A percentile compares a stretch with the other conserved stretches of the same genome.
Evolutionary conservation across 1,140 invertebrate genomes (phyloP).

Genomic region (Drosophila bocki): DNA sequence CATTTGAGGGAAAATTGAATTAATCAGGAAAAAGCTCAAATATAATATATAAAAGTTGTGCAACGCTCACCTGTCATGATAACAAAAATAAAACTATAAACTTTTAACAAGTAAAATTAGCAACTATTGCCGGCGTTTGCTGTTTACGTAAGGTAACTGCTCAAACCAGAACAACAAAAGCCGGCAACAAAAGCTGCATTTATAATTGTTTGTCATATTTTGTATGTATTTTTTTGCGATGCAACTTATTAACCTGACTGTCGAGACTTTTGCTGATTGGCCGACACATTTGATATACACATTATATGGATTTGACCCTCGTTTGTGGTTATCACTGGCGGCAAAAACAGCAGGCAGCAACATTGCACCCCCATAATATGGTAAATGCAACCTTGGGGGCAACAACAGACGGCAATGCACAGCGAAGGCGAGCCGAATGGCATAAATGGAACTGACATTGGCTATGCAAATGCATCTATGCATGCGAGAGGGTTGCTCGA

Average conservation of each 20-base stretch:
- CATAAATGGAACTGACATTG: conserved; percentile 71
- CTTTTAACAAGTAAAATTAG: conserved; percentile 52
- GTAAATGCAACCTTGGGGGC: conserved; percentile 66
- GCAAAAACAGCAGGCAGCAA: conserved; percentile 43
- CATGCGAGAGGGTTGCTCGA: conserved; percentile 45
- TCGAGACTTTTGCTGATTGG: conserved; percentile 2
- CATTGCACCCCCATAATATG: conserved; percentile 73
- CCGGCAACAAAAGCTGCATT: conserved; percentile 23
- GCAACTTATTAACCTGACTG: conserved; percentile 19
- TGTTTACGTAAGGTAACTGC: conserved; percentile 47
- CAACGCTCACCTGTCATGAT: conserved; percentile 46
- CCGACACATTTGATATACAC: conserved; percentile 12
- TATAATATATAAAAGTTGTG: conserved; percentile 15
- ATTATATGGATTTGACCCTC: conserved; percentile 25
- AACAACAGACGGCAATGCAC: conserved; percentile 50
- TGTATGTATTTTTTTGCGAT: conserved; percentile 8
- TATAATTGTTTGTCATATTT: conserved; percentile 49
- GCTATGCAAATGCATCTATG: conserved; percentile 62
- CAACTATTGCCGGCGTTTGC: conserved; percentile 49
- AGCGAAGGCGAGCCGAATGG: conserved; percentile 60
- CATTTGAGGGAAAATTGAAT: neutral
- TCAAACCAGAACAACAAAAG: conserved; percentile 37
- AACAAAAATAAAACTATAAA: conserved; percentile 61
- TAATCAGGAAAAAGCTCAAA: neutral
- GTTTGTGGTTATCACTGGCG: conserved; percentile 40